Evolutionary conservation across 2,888 invertebrate genomes (phyloP), one percentile per base, ranked within the genome.

Genomic region (Drosophila subsilvestris): DNA sequence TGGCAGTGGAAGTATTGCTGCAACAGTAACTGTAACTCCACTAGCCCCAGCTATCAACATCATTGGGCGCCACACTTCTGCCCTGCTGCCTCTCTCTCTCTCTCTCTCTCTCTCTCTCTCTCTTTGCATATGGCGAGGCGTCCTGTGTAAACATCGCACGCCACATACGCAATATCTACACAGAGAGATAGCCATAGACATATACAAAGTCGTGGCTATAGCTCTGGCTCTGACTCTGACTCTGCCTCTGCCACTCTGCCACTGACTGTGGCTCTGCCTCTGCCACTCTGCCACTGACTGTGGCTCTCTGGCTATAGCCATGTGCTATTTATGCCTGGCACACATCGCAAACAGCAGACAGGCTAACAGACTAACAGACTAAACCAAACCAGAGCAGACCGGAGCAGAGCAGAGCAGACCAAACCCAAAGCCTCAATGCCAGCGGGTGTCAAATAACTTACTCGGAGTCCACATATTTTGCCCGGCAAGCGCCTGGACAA

Each of bases 271-370:
- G 1, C 20, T 47, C 22, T 14, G 32, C 8, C 12, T 6, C 25
- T 42, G 66, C 43, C n/a, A n/a, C 54, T 54, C 20, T 65, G 47
- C 3, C 20, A 1, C 47, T 22, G 32, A 6, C n/a, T 7, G 18
- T 43, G 66, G 25, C 25, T 25, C 48, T 20, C 20, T 20, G 20
- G 25, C 25, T 25, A 63, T 25, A 17, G 71, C 63, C 75, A 75
- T 69, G 74, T 74, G 77, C 70, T 75, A 85, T 82, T 85, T 78
- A 82, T 76, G 83, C 66, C 72, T 61, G 71, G 70, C 65, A 85
- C 82, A 79, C 71, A 80, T 53, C 56, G 61, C 72, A 80, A 80
- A 80, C 69, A 78, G 42, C 48, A 55, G 42, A 22, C 57, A 43
- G 42, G 48, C 53, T 47, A 51, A 27, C 53, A 43, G 42, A 54